Evolutionary conservation across 2,888 invertebrate species (phyloP).

Genomic region (Eupithecia dodoneata): DNA sequence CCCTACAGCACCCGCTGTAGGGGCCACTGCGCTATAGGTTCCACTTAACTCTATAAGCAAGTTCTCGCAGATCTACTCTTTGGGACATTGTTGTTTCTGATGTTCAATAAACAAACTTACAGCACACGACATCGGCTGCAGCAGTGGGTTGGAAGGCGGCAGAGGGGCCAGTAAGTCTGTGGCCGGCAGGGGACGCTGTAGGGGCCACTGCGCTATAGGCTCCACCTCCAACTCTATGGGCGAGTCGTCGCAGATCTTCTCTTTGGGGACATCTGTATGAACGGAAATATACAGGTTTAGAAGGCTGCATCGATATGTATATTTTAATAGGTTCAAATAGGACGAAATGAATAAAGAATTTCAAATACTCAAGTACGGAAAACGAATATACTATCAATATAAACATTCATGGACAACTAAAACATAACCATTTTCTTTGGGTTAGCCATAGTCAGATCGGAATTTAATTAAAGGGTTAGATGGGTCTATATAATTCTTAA

Average conservation of each 20-base stretch:
- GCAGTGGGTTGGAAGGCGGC: slow-evolving; percentile 87
- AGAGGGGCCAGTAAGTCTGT: slow-evolving; percentile 91
- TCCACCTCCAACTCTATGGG: slow-evolving; percentile 93
- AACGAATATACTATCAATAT: neutral
- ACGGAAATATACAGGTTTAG: neutral
- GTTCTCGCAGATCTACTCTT: neutral
- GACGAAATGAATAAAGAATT: neutral
- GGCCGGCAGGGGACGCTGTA: slow-evolving; percentile 86
- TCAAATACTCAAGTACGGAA: neutral
- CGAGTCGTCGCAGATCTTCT: slow-evolving; percentile 92
- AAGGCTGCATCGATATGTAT: neutral
- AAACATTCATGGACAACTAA: neutral
- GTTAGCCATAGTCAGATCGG: too few species aligned
- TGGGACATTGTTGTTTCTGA: neutral
- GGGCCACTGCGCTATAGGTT: slow-evolving; percentile 94
- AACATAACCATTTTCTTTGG: too few species aligned
- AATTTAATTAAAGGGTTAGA: too few species aligned
- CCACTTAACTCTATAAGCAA: slow-evolving; percentile 75
- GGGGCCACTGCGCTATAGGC: slow-evolving; percentile 95
- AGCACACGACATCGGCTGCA: slow-evolving; percentile 62
- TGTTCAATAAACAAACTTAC: slow-evolving; percentile 47
- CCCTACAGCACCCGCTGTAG: too few species aligned
- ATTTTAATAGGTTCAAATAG: neutral
- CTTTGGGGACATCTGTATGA: slow-evolving; percentile 85
- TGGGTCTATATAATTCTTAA: too few species aligned